Conservation (phyloP, 2,888 invertebrate species). For the Sarcophaga carnaria region DNA sequence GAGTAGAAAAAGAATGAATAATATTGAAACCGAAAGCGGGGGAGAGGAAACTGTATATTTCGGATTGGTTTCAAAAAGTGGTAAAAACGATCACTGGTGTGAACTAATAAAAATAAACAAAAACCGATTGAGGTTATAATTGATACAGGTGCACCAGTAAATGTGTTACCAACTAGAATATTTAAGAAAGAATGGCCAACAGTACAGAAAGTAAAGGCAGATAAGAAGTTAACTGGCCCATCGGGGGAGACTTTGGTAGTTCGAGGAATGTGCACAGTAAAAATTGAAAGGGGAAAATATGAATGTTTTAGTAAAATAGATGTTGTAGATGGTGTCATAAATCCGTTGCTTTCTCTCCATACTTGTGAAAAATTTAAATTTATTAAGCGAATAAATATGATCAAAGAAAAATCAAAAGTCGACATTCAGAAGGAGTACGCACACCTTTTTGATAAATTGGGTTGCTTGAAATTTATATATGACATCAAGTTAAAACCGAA, state of each 20-base stretch:
- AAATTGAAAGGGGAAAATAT: neutral
- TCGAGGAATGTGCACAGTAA: neutral
- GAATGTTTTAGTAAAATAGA: neutral
- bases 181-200: neutral
- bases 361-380: no score
- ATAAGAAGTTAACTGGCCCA: neutral
- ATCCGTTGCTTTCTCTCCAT: neutral
- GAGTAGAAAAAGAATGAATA: conserved; percentile 15
- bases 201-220: neutral
- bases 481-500: no score
- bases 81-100: conserved; percentile 16
- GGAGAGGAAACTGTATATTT: conserved; percentile 28
- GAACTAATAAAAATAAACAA: neutral
- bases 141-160: conserved; percentile 28
- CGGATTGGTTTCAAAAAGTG: conserved; percentile 18
- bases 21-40: neutral
- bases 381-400: neutral
- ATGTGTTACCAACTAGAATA: conserved; percentile 16
- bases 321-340: conserved; percentile 6
- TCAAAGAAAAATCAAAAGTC: neutral
- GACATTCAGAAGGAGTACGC: conserved; percentile 6
- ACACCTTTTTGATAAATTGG: neutral
- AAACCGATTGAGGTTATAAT: conserved; percentile 9
- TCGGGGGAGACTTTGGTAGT: neutral
- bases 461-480: neutral